A percentile compares a stretch with the other conserved stretches of the same genome.
phyloP scores from a whole-genome alignment of 2,888 invertebrate genomes.

The Pegoplata infirma region DNA sequence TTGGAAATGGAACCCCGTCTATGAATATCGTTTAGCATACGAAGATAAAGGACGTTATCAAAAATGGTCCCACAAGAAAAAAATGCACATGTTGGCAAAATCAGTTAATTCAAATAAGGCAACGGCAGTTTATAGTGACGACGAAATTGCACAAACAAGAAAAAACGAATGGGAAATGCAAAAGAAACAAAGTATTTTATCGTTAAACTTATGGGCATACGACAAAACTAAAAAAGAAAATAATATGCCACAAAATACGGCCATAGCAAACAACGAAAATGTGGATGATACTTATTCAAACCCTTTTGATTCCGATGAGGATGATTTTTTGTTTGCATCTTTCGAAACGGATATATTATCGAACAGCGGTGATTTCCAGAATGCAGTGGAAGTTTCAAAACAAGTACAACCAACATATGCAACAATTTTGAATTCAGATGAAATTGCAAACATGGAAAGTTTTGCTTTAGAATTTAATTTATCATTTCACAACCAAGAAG shows the following conservation, averaged over 20 bases:
- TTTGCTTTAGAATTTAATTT: no score
- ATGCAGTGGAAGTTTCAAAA: no score
- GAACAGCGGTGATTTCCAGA: no score
- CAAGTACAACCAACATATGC: no score
- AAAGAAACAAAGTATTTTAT: not conserved
- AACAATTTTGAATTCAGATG: no score
- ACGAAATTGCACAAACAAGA: not conserved
- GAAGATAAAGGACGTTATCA: not conserved
- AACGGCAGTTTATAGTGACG: not conserved
- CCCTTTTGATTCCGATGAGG: no score
- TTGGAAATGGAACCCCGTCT: not conserved
- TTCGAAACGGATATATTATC: no score
- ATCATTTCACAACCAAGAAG: no score
- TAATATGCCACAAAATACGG: not conserved
- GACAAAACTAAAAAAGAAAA: not conserved
- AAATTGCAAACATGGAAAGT: no score
- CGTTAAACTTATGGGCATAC: not conserved
- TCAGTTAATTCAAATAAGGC: not conserved
- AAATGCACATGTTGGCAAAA: not conserved
- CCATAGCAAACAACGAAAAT: not conserved
- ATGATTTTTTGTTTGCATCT: no score
- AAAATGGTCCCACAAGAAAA: not conserved
- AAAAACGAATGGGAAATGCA: not conserved
- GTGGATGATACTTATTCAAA: no score
- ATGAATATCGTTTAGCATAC: not conserved